phyloP scores from a whole-genome alignment of 2,888 invertebrate species.

The Smittia aterrima region DNA sequence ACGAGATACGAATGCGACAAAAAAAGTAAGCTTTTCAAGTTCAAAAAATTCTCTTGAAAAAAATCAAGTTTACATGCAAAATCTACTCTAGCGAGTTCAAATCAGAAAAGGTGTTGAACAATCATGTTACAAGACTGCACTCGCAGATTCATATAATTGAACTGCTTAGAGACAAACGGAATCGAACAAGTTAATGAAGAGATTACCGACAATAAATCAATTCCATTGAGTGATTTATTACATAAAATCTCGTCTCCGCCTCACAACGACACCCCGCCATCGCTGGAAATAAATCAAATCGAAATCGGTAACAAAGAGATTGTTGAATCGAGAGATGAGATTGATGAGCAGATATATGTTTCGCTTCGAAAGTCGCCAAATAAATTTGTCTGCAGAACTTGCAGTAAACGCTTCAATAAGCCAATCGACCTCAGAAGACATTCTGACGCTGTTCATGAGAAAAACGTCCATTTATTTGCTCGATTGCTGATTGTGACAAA shows the following conservation, averaged over 20 bases:
- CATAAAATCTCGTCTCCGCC: too few species aligned
- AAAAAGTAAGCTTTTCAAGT: too few species aligned
- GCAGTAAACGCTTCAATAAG: neutral
- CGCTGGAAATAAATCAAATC: too few species aligned
- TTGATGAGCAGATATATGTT: neutral
- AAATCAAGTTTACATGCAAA: too few species aligned
- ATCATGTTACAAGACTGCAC: too few species aligned
- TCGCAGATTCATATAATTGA: too few species aligned
- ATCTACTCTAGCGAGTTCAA: too few species aligned
- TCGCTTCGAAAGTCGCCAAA: neutral
- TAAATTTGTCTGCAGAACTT: neutral
- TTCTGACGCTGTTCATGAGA: conserved; percentile 1
- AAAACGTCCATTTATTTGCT: neutral
- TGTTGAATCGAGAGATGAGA: neutral
- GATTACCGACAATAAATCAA: neutral
- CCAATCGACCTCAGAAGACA: neutral
- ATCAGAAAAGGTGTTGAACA: too few species aligned
- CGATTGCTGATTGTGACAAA: neutral
- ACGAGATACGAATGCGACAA: too few species aligned
- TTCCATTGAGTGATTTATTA: neutral
- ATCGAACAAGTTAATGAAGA: neutral
- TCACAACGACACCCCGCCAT: too few species aligned
- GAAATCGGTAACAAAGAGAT: neutral
- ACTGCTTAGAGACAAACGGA: neutral
- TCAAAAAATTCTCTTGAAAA: too few species aligned